phyloP scores from a whole-genome alignment of 2,797 vertebrate species.

The Vipera latastei region DNA sequence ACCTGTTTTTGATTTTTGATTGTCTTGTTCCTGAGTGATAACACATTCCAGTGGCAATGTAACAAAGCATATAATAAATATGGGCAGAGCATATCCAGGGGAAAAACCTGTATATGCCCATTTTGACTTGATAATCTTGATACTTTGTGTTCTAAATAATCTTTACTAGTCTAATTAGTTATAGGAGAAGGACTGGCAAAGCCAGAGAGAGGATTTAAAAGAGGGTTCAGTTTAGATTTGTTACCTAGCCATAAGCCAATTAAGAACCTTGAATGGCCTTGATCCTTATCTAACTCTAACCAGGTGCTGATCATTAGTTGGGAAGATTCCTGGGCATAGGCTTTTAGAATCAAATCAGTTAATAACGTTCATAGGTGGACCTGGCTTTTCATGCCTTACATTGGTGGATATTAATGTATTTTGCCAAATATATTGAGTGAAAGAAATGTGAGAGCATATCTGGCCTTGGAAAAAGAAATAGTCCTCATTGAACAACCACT shows the following conservation, averaged over 20 bases:
- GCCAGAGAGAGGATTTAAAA: background rate
- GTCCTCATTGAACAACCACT: background rate
- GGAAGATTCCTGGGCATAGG: background rate
- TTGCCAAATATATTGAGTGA: background rate
- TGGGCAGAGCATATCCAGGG: background rate
- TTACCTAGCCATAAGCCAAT: background rate
- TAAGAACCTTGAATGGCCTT: background rate
- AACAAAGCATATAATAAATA: background rate
- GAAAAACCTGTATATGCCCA: background rate
- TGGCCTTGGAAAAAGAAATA: slow-evolving; percentile 10
- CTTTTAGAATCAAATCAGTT: background rate
- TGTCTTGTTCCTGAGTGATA: background rate
- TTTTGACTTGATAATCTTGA: background rate
- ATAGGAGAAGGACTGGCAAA: background rate
- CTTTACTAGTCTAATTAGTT: background rate
- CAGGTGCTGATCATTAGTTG: background rate
- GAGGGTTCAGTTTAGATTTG: background rate
- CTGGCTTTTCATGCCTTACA: background rate
- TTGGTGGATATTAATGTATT: background rate
- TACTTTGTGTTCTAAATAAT: background rate
- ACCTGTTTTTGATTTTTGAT: background rate
- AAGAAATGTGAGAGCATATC: background rate
- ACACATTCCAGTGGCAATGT: background rate
- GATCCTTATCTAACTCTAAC: background rate
- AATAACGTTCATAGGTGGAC: background rate